Percentiles rank a stretch among this genome's conserved stretches.
phyloP scores from a whole-genome alignment of 1,140 invertebrate species.

The Caerostris darwini region DNA sequence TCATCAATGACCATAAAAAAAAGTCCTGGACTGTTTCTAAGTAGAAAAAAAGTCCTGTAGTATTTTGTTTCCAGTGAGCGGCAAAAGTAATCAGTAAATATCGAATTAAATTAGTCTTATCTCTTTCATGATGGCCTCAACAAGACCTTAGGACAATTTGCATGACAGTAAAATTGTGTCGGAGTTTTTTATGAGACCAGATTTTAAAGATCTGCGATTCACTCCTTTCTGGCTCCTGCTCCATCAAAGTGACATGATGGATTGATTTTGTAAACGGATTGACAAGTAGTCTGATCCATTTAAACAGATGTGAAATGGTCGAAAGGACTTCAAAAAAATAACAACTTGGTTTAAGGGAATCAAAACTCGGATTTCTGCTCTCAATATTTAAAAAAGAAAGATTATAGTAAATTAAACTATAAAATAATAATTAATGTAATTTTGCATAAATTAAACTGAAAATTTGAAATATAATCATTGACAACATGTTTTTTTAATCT shows the following conservation, averaged over 20 bases:
- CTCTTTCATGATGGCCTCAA: background rate
- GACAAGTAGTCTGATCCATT: background rate
- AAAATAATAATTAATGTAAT: too few relatives aligned
- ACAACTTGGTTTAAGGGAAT: too few relatives aligned
- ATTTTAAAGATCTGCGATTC: background rate
- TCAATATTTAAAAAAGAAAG: too few relatives aligned
- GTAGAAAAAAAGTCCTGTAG: background rate
- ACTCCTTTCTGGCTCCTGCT: background rate
- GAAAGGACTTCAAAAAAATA: too few relatives aligned
- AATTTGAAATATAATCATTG: too few relatives aligned
- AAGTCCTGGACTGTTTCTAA: slow-evolving; percentile 12
- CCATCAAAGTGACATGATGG: background rate
- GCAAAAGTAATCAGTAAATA: background rate
- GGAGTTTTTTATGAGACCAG: background rate
- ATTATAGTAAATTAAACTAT: too few relatives aligned
- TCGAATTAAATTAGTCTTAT: slow-evolving; percentile 24
- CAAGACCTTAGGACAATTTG: background rate
- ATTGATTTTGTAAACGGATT: background rate
- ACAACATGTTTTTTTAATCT: too few relatives aligned
- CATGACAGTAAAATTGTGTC: background rate
- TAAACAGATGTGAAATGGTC: background rate
- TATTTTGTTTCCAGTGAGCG: background rate
- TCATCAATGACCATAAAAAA: background rate
- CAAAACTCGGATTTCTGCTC: too few relatives aligned
- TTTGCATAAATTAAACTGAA: too few relatives aligned